phyloP scores from a whole-genome alignment of 2,113 vertebrate genomes.

The Tetrao urogallus region DNA sequence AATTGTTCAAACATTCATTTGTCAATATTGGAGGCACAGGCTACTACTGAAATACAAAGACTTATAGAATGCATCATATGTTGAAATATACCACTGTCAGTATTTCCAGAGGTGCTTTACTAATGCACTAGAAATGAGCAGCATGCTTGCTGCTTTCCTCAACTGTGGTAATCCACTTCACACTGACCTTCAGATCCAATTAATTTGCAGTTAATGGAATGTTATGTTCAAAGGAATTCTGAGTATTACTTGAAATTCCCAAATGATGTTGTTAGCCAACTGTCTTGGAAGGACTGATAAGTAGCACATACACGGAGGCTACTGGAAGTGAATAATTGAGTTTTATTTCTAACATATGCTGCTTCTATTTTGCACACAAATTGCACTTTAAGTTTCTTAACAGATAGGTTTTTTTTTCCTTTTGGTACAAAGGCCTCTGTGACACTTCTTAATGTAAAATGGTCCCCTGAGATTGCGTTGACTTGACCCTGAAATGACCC shows the following conservation, averaged over 20 bases:
- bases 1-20: neutral
- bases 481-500: neutral
- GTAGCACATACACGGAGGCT: neutral
- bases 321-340: neutral
- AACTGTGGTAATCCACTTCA: conserved; percentile 2
- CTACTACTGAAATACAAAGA: neutral
- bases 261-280: neutral
- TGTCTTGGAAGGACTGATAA: conserved; percentile 27
- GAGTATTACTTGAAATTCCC: conserved; percentile 40
- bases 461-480: neutral
- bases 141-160: neutral
- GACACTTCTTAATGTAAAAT: neutral
- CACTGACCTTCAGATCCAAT: conserved; percentile 53
- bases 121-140: neutral
- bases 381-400: neutral
- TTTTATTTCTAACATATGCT: neutral
- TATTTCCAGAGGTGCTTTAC: neutral
- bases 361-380: neutral
- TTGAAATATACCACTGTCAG: neutral
- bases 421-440: neutral
- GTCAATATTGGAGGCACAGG: neutral
- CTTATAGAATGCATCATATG: neutral
- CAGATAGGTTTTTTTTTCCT: neutral
- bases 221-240: conserved; percentile 55
- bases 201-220: conserved; percentile 48